phyloP scores from a whole-genome alignment of 1,140 invertebrate genomes.

The Philotrypesis tridentata region DNA sequence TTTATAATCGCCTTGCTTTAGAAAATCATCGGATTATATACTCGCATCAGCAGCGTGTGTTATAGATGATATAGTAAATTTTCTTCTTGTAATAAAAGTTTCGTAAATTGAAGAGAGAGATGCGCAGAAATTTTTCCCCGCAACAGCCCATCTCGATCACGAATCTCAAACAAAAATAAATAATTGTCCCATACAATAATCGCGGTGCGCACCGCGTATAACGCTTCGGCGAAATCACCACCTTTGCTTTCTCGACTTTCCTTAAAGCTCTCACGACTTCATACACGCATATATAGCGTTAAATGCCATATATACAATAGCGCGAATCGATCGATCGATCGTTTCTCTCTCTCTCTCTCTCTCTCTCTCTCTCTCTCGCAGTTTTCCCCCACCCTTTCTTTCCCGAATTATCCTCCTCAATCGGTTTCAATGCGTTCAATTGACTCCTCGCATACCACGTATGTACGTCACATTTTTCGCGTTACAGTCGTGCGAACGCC shows the following conservation, averaged over 20 bases:
- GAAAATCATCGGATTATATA: not conserved
- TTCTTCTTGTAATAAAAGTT: no score
- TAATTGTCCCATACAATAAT: not conserved
- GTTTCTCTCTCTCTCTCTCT: slow-evolving; percentile 43
- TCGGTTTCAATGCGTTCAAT: not conserved
- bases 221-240: not conserved
- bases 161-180: not conserved
- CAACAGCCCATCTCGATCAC: not conserved
- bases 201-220: not conserved
- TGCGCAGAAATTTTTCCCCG: not conserved
- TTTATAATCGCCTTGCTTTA: no score
- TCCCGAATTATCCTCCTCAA: not conserved
- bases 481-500: not conserved
- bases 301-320: slow-evolving; percentile 12
- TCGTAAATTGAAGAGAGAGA: not conserved
- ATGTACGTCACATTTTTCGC: not conserved
- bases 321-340: slow-evolving; percentile 27
- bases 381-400: no score
- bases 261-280: not conserved
- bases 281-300: no score
- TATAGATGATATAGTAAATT: no score
- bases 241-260: slow-evolving; percentile 38
- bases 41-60: not conserved
- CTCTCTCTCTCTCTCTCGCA: slow-evolving; percentile 43
- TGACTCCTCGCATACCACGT: not conserved